phyloP scores from a whole-genome alignment of 2,113 vertebrate genomes.

The Argyrosomus japonicus region DNA sequence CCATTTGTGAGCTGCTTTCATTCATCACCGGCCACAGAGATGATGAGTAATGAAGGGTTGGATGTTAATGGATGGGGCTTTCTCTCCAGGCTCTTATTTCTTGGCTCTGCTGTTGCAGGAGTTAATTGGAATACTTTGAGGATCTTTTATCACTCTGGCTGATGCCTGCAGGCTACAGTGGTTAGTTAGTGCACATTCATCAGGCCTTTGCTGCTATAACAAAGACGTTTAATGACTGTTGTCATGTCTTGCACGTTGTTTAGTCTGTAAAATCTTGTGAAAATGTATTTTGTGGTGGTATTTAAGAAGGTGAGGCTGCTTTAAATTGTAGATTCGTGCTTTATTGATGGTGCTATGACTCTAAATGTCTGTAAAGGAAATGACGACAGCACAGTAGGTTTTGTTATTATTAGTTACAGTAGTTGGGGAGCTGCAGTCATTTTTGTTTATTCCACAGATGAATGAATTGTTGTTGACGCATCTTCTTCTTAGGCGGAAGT shows the following conservation, averaged over 20 bases:
- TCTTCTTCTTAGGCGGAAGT: conserved; percentile 61
- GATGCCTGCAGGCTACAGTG: conserved; percentile 50
- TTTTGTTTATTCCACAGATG: conserved; percentile 49
- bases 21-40: conserved; percentile 19
- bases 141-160: conserved; percentile 64
- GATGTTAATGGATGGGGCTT: conserved; percentile 57
- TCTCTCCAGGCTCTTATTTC: conserved; percentile 51
- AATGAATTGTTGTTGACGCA: conserved; percentile 65
- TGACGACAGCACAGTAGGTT: neutral
- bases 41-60: conserved; percentile 52
- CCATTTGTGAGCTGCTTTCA: neutral
- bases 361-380: neutral
- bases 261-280: neutral
- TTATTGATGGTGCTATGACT: neutral
- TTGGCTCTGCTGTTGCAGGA: conserved; percentile 56
- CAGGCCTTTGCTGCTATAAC: conserved; percentile 6
- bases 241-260: neutral
- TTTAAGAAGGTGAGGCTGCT: neutral
- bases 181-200: conserved; percentile 48
- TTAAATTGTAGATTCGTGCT: neutral
- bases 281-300: neutral
- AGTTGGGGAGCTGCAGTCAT: conserved; percentile 18
- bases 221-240: conserved; percentile 12
- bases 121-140: conserved; percentile 70
- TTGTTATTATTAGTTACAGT: conserved; percentile 30